phyloP scores from a whole-genome alignment of 2,888 invertebrate species.

The Acleris laterana region DNA sequence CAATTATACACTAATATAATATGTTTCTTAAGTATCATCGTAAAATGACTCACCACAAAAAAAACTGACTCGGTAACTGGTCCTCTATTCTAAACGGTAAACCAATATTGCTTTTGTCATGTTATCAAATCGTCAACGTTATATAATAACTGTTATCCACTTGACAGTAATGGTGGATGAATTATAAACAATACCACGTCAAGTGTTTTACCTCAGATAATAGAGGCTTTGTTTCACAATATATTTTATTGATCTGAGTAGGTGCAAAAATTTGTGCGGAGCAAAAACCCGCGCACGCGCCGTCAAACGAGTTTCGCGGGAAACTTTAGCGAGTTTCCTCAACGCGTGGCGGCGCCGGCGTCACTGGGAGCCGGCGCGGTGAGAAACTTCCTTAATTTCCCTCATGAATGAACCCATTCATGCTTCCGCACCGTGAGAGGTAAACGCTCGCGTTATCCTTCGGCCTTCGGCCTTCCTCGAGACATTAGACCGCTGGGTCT shows the following conservation, averaged over 20 bases:
- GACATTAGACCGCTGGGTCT: constrained; percentile 2
- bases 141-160: too few relatives aligned
- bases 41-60: too few relatives aligned
- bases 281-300: constrained; percentile 27
- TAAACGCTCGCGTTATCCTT: constrained; percentile 15
- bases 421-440: constrained; percentile 2
- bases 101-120: too few relatives aligned
- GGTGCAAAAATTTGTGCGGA: constrained; percentile 9
- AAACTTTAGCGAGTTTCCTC: constrained; percentile 26
- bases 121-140: too few relatives aligned
- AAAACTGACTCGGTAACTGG: too few relatives aligned
- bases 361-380: constrained; percentile 22
- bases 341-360: neutral
- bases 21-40: too few relatives aligned
- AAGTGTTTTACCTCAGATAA: too few relatives aligned
- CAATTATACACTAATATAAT: too few relatives aligned
- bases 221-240: too few relatives aligned
- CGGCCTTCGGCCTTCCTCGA: constrained; percentile 9
- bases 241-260: neutral
- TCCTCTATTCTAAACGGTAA: too few relatives aligned
- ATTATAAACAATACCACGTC: too few relatives aligned
- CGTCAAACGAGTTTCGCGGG: constrained; percentile 21
- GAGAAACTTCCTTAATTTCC: constrained; percentile 1
- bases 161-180: too few relatives aligned
- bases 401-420: constrained; percentile 25